phyloP scores from a whole-genome alignment of 2,888 invertebrate species.

The Hydriomena furcata region DNA sequence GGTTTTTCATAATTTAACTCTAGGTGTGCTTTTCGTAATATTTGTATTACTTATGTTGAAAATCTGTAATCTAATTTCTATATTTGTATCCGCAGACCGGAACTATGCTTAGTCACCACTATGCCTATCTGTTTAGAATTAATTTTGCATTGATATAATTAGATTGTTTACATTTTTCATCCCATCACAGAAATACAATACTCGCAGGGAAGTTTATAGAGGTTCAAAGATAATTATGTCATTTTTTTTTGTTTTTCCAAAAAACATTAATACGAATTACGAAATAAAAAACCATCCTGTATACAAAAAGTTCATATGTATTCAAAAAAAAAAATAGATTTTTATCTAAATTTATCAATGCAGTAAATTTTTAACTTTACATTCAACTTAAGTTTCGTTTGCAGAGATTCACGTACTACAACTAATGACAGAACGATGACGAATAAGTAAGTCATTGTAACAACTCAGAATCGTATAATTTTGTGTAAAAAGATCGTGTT shows the following conservation, averaged over 20 bases:
- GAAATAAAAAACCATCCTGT: too few species aligned
- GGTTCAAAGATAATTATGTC: too few species aligned
- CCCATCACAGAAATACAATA: too few species aligned
- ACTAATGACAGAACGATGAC: constrained; percentile 79
- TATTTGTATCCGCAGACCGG: constrained; percentile 34
- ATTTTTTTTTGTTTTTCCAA: too few species aligned
- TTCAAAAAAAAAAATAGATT: too few species aligned
- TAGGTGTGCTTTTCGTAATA: neutral
- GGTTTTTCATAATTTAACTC: neutral
- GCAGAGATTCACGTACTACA: constrained; percentile 56
- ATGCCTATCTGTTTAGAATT: constrained; percentile 30
- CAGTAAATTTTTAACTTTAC: constrained; percentile 10
- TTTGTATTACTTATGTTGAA: constrained; percentile 20
- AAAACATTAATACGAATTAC: too few species aligned
- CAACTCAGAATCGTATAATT: constrained; percentile 11
- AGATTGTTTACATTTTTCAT: neutral
- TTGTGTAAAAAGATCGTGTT: constrained; percentile 6
- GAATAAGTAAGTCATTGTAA: constrained; percentile 66
- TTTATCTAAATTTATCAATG: constrained; percentile 19
- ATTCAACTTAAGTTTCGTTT: constrained; percentile 59
- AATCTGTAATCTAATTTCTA: constrained; percentile 29
- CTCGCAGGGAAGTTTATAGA: too few species aligned
- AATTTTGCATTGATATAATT: constrained; percentile 31
- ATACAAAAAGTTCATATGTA: too few species aligned
- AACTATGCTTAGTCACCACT: constrained; percentile 22